A percentile compares a stretch with the other conserved stretches of the same genome.
These are phyloP conservation scores for Parauchenoglanis punctatus DNA, from an alignment of 2,797 vertebrate genomes.

Conservation along the genomic window DNA sequence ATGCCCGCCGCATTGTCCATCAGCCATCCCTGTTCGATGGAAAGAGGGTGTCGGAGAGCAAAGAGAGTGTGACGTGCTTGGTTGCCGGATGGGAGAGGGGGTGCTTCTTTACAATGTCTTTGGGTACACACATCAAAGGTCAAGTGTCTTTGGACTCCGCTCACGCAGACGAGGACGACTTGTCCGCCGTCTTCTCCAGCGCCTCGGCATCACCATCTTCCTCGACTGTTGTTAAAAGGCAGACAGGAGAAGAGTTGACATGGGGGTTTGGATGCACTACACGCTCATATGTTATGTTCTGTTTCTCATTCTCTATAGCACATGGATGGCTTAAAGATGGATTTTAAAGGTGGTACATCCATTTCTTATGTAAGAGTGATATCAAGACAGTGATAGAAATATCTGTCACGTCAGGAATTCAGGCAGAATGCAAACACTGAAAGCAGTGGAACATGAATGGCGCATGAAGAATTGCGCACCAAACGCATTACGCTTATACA, in stretches of 20 bases:
- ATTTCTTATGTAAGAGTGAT: conserved; percentile 6
- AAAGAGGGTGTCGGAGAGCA: conserved; percentile 66
- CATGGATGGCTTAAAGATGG: conserved; percentile 24
- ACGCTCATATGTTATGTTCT: conserved; percentile 17
- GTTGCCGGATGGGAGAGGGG: conserved; percentile 78
- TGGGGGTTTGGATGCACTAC: conserved; percentile 32
- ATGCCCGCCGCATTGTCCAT: conserved; percentile 40
- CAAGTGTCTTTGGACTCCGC: conserved; percentile 70
- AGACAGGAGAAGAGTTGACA: conserved; percentile 52
- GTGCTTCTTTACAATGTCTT: conserved; percentile 86
- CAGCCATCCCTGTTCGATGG: conserved; percentile 55
- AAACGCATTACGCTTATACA: neutral
- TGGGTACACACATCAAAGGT: conserved; percentile 78
- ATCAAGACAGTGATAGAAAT: neutral
- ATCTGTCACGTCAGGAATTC: neutral
- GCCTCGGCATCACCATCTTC: conserved; percentile 89
- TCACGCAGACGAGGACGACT: conserved; percentile 91
- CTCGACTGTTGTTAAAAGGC: conserved; percentile 82
- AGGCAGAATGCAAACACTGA: conserved; percentile 16
- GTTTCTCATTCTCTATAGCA: neutral
- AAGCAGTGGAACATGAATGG: conserved; percentile 15
- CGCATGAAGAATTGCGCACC: conserved; percentile 28
- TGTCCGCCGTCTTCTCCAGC: conserved; percentile 91
- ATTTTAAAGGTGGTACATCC: neutral
- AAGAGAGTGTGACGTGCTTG: conserved; percentile 75